A percentile compares a stretch with the other conserved stretches of the same genome.
Conservation (phyloP, 2,888 invertebrate species). For the Drosophila nr. fundita region DNA sequence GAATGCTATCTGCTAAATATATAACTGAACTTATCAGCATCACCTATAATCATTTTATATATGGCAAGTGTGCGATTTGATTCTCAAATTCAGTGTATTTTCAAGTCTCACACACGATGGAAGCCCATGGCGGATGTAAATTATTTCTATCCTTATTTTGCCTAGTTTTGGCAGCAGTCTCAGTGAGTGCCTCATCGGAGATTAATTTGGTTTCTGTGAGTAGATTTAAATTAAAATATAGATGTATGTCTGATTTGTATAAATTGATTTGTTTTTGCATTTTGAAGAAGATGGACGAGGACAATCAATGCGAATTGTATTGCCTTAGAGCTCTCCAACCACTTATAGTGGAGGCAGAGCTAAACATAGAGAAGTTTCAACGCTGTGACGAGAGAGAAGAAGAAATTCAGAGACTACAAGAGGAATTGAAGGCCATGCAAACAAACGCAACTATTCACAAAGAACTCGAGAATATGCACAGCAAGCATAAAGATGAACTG, state of each 20-base stretch:
- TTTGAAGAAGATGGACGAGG: background rate
- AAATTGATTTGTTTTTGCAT: background rate
- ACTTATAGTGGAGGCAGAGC: background rate
- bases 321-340: conserved; percentile 5
- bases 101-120: background rate
- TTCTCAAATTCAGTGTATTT: background rate
- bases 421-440: background rate
- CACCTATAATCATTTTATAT: background rate
- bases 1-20: background rate
- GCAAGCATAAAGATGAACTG: conserved; percentile 3
- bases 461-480: background rate
- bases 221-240: background rate
- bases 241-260: background rate
- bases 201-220: background rate
- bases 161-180: background rate
- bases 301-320: background rate
- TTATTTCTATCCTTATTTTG: background rate
- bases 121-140: background rate
- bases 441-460: background rate
- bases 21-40: background rate
- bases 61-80: background rate
- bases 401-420: background rate
- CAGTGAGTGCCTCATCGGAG: background rate
- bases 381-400: background rate
- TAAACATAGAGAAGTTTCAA: background rate